Percentiles rank a stretch among this genome's conserved stretches.
Conservation (phyloP, 2,113 vertebrate genomes). For the Aepyceros melampus region DNA sequence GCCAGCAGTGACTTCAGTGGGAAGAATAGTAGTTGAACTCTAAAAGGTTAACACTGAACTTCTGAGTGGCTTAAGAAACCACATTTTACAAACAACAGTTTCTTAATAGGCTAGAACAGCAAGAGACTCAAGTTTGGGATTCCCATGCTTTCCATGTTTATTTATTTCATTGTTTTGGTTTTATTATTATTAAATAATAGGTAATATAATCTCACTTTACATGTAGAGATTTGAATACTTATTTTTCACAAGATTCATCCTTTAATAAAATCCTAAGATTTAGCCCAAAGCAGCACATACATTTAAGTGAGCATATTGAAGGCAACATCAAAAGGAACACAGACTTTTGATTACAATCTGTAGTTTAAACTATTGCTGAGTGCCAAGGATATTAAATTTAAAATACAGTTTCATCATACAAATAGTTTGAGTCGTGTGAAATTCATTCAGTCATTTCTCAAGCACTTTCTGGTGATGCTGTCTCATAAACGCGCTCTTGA, state of each 20-base stretch:
- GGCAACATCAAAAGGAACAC: constrained; percentile 3
- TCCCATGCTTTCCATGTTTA: neutral
- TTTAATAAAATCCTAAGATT: neutral
- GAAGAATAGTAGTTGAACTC: neutral
- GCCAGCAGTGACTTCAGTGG: neutral
- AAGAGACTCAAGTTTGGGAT: neutral
- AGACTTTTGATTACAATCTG: neutral
- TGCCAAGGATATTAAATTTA: constrained; percentile 41
- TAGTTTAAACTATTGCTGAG: neutral
- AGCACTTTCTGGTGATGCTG: neutral
- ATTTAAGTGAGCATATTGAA: neutral
- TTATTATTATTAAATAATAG: neutral
- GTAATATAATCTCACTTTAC: neutral
- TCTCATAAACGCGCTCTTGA: neutral
- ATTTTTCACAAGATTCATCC: neutral
- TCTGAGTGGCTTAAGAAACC: neutral
- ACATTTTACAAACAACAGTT: neutral
- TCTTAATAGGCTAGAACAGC: neutral
- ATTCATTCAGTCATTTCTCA: neutral
- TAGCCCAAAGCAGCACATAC: neutral
- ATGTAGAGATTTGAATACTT: neutral
- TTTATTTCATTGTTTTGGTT: neutral
- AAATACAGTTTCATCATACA: neutral
- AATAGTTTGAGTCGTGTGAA: neutral
- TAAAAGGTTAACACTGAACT: neutral